Percentiles rank a stretch among this genome's conserved stretches.
Evolutionary conservation across 2,797 vertebrate genomes (phyloP).

Genomic region (Etheostoma perlongum): DNA sequence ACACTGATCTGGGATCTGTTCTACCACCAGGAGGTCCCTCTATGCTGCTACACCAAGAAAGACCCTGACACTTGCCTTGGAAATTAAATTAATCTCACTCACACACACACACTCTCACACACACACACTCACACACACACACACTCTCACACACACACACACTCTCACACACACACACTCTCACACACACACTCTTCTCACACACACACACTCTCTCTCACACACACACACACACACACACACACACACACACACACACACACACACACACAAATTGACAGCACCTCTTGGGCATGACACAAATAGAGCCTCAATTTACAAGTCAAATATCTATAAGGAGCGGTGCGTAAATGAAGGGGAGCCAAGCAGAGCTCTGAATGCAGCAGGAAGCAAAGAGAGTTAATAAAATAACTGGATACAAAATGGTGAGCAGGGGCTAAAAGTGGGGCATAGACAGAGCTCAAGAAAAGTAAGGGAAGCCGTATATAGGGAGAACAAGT

Average conservation of each 20-base stretch:
- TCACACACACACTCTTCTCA: conserved; percentile 26
- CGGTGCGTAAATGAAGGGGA: conserved; percentile 49
- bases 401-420: conserved; percentile 27
- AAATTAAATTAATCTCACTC: neutral
- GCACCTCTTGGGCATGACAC: conserved; percentile 77
- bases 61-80: neutral
- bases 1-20: conserved; percentile 47
- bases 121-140: too few species aligned
- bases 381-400: conserved; percentile 20
- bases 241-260: too few species aligned
- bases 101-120: too few species aligned
- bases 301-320: conserved; percentile 81
- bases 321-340: conserved; percentile 77
- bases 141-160: conserved; percentile 1
- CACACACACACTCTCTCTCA: too few species aligned
- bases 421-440: conserved; percentile 25
- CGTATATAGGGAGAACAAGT: neutral
- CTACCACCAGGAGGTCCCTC: conserved; percentile 16
- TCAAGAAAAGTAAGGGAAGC: neutral
- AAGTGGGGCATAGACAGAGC: conserved; percentile 29
- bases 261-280: conserved; percentile 69
- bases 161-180: too few species aligned
- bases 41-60: conserved; percentile 16
- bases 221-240: too few species aligned
- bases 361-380: conserved; percentile 49